Base-by-base conservation (phyloP, 2,888 invertebrate genomes). In the Lymantria dispar region DNA sequence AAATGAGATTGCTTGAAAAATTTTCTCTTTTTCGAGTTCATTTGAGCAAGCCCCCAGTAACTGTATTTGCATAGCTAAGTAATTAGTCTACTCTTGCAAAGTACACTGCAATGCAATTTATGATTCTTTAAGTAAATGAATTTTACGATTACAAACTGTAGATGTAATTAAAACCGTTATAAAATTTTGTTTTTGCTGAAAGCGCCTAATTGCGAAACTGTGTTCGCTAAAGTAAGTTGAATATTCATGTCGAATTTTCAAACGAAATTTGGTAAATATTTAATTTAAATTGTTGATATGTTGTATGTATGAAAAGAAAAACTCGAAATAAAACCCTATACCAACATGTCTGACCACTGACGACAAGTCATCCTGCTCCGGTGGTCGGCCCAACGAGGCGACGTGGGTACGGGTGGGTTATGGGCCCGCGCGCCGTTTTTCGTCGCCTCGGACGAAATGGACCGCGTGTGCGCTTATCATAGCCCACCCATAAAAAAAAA, bases 61-160 rank as follows among this genome's bases (percentile, higher is more conserved):
- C 49, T 50, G 48, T 64, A 76, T 78, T 78, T 68, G 62, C 72
- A 74, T 72, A 70, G 60, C 68, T 74, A 64, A 69, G 69, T 74
- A 76, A 78, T 79, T 77, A 78, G 70, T 63, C 49, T 58, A 67
- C 55, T 62, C 58, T 63, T 12, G 33, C 53, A 54, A 40, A 46
- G 47, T 57, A 46, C 37, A 47, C 45, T 53, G 52, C 53, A 57
- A 62, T 62, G 48, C 45, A 60, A 68, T 63, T 64, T 61, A 60
- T 59, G 48, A 51, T 59, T 53, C 50, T 62, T 58, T 48, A 51
- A 46, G 45, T 52, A 53, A 63, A 61, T 52, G 41, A 56, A 37
- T 50, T 60, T 62, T 52, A 14, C 15, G 13, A 14, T 40, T 14
- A 40, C 8, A 40, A 58, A 56, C 43, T 49, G 37, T 36, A 54